phyloP scores from a whole-genome alignment of 2,113 vertebrate genomes.

The Cyanocitta stelleri region DNA sequence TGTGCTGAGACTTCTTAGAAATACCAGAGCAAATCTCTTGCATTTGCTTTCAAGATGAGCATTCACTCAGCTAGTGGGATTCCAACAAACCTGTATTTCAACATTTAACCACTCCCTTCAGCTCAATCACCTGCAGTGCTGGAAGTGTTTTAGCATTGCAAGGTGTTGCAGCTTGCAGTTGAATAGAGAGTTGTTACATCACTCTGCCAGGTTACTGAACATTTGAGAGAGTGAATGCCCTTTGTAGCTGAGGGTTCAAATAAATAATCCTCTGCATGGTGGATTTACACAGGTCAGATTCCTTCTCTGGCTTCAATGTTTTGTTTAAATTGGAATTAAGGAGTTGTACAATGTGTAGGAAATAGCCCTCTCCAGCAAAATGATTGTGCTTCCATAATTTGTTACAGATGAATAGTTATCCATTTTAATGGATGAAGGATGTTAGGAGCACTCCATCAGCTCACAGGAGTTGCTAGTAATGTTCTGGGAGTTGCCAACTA shows the following conservation, averaged over 20 bases:
- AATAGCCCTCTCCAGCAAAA: neutral
- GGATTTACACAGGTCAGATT: neutral
- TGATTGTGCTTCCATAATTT: neutral
- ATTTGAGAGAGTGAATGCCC: neutral
- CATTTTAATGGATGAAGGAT: neutral
- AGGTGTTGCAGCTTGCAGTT: neutral
- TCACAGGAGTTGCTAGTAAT: neutral
- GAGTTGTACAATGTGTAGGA: neutral
- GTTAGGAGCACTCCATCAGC: neutral
- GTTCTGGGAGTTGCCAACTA: neutral
- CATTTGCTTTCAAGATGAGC: conserved; percentile 14
- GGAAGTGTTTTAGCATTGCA: neutral
- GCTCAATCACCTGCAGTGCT: neutral
- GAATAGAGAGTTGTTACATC: neutral
- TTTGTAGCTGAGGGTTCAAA: neutral
- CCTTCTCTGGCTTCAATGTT: neutral
- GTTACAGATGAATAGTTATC: neutral
- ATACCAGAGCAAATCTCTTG: neutral
- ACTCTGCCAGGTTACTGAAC: neutral
- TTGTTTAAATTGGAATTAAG: neutral
- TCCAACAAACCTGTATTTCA: conserved; percentile 55
- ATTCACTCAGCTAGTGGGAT: neutral
- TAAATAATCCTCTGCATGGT: neutral
- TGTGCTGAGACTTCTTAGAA: neutral
- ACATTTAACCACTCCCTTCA: conserved; percentile 20